phyloP scores from a whole-genome alignment of 2,113 vertebrate species.

The Urocolius indicus region DNA sequence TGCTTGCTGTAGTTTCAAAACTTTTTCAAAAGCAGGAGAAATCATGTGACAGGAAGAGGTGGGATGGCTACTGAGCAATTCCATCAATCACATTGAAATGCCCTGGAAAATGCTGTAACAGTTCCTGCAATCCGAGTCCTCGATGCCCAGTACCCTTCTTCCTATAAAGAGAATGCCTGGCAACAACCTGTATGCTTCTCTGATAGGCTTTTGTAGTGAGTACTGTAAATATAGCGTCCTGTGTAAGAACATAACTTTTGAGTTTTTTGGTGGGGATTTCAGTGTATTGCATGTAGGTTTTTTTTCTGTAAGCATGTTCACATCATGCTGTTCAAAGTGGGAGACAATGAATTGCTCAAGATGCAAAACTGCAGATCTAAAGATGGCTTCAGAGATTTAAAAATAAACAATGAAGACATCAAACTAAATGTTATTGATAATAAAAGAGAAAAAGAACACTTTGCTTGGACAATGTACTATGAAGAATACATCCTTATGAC shows the following conservation, averaged over 20 bases:
- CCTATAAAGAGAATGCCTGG: neutral
- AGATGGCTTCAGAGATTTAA: neutral
- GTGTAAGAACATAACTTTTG: neutral
- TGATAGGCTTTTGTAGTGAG: neutral
- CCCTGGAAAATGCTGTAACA: neutral
- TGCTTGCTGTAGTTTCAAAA: neutral
- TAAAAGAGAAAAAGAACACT: neutral
- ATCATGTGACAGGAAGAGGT: neutral
- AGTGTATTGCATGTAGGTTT: neutral
- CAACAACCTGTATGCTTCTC: neutral
- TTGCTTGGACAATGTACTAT: neutral
- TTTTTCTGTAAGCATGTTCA: neutral
- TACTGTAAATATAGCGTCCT: neutral
- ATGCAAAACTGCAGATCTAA: neutral
- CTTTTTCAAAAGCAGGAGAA: neutral
- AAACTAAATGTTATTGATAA: neutral
- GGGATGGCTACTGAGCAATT: neutral
- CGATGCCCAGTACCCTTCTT: neutral
- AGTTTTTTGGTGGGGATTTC: neutral
- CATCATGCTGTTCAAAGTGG: neutral
- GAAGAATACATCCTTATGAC: neutral
- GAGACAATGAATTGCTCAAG: neutral
- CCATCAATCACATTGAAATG: neutral
- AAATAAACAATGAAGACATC: neutral
- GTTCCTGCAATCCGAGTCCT: neutral